Evolutionary conservation across 1,140 invertebrate genomes (phyloP).

Genomic region (Camponotus pennsylvanicus): DNA sequence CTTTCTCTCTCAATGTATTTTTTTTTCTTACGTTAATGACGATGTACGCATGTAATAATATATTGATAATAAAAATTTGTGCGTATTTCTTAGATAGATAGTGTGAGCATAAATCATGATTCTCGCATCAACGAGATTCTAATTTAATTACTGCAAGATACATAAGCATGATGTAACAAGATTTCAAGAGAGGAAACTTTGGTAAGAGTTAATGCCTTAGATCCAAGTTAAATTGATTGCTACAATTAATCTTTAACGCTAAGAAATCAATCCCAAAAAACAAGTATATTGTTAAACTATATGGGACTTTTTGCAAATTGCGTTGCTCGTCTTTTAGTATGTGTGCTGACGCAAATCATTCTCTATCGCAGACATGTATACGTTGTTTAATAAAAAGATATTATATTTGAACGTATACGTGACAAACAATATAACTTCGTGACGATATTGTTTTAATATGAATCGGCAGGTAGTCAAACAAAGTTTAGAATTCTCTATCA

Average conservation of each 20-base stretch:
- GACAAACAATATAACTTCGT: background rate
- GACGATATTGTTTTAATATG: background rate
- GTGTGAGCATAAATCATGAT: background rate
- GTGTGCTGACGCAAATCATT: too few species aligned
- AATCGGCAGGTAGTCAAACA: background rate
- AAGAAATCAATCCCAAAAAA: constrained; percentile 30
- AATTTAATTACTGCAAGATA: constrained; percentile 34
- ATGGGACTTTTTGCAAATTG: background rate
- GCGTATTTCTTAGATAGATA: background rate
- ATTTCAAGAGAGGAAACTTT: constrained; percentile 20
- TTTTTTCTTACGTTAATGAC: background rate
- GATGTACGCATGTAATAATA: background rate
- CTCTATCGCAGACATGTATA: background rate
- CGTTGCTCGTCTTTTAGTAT: background rate
- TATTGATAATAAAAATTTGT: background rate
- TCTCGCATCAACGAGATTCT: background rate
- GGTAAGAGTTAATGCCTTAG: constrained; percentile 3
- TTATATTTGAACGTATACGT: background rate
- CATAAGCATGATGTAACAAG: background rate
- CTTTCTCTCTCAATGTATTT: background rate
- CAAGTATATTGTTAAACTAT: constrained; percentile 39
- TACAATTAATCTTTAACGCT: constrained; percentile 34
- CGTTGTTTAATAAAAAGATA: background rate
- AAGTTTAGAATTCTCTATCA: background rate
- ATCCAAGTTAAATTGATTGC: constrained; percentile 52